phyloP scores from a whole-genome alignment of 1,140 invertebrate genomes.

The Drosophila fuyamai region DNA sequence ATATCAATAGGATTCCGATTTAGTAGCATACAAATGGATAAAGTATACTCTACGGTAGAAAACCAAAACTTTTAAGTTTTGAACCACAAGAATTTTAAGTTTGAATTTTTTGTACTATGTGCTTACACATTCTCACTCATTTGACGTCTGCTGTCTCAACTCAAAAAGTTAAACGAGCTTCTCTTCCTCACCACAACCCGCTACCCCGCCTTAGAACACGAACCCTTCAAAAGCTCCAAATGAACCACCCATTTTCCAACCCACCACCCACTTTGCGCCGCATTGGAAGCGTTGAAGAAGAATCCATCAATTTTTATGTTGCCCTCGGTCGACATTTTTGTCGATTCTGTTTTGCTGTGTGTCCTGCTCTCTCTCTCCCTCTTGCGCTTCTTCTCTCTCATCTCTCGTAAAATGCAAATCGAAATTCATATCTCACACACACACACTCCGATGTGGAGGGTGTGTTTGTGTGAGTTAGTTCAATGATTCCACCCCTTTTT shows the following conservation, averaged over 20 bases:
- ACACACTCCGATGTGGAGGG: constrained; percentile 17
- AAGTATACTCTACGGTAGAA: too few species aligned
- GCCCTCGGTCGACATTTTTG: constrained; percentile 75
- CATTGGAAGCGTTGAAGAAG: constrained; percentile 72
- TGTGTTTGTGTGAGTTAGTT: constrained; percentile 43
- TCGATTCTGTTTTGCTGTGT: constrained; percentile 69
- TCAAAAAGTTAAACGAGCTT: constrained; percentile 28
- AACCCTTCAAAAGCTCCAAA: constrained; percentile 14
- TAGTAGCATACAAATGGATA: too few species aligned
- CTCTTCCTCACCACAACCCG: neutral
- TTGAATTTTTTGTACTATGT: too few species aligned
- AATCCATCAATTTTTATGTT: constrained; percentile 84
- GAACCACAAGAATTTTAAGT: too few species aligned
- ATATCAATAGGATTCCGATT: too few species aligned
- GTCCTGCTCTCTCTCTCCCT: neutral
- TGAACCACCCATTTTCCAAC: constrained; percentile 2
- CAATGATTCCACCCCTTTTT: constrained; percentile 83
- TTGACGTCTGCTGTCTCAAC: constrained; percentile 19
- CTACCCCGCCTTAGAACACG: neutral
- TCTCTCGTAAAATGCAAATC: constrained; percentile 81
- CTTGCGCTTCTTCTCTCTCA: constrained; percentile 4
- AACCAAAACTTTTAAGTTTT: too few species aligned
- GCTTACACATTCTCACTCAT: constrained; percentile 1
- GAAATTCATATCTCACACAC: constrained; percentile 68
- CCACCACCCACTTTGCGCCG: constrained; percentile 7